These are phyloP conservation scores for Trichechus manatus DNA, from an alignment of 2,113 vertebrate genomes.

Conservation along the genomic window DNA sequence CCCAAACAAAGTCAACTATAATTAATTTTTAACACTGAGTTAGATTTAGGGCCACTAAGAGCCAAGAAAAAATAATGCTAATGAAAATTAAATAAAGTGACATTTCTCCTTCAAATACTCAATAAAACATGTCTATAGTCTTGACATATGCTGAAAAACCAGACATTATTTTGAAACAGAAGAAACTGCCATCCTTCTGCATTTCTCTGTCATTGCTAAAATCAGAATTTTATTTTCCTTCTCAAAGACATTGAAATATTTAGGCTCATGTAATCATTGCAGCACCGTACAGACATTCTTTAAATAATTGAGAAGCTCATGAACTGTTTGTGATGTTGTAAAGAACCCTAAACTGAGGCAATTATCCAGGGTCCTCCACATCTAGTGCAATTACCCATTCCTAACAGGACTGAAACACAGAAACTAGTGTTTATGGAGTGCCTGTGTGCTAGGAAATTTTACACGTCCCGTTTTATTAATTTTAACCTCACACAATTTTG, in stretches of 20 bases:
- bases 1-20: neutral
- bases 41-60: neutral
- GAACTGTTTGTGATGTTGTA: neutral
- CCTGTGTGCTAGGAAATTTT: neutral
- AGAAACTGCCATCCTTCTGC: neutral
- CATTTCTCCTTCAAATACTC: conserved; percentile 32
- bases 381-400: neutral
- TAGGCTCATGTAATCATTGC: neutral
- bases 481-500: neutral
- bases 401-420: neutral
- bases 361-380: neutral
- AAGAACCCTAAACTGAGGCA: neutral
- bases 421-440: neutral
- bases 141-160: neutral
- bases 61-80: conserved; percentile 3
- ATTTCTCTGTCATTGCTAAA: neutral
- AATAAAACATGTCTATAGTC: neutral
- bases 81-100: conserved; percentile 45
- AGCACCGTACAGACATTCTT: neutral
- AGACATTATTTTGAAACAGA: neutral
- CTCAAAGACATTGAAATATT: neutral
- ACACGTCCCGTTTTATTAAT: neutral
- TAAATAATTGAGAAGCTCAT: neutral
- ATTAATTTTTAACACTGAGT: conserved; percentile 32
- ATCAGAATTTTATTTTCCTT: neutral